Evolutionary conservation across 53 echinoderm and acorn worm species (phyloP).

Genomic region (Temnopleurus reevesii): DNA sequence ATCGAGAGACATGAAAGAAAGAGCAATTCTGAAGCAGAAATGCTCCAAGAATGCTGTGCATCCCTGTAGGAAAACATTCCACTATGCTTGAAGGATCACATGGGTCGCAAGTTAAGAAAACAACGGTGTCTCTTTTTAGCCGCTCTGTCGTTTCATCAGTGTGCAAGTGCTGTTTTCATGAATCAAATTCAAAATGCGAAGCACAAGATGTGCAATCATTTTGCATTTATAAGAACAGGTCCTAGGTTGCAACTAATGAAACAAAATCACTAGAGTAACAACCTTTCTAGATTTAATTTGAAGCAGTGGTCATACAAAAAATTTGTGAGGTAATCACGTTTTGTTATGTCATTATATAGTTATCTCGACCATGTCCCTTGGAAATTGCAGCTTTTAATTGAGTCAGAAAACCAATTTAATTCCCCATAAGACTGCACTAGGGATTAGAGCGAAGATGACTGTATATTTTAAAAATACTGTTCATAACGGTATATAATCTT

Average conservation of each 20-base stretch:
- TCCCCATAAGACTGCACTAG: neutral
- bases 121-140: neutral
- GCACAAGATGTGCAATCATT: neutral
- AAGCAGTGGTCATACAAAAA: neutral
- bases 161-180: neutral
- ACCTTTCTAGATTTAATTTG: neutral
- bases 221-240: neutral
- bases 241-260: neutral
- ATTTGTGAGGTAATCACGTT: neutral
- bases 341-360: neutral
- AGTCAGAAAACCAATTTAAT: neutral
- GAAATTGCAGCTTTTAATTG: neutral
- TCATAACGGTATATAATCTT: slow-evolving; percentile 24
- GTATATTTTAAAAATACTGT: slow-evolving; percentile 20
- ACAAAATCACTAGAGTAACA: neutral
- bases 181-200: neutral
- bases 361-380: neutral
- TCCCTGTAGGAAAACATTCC: slow-evolving; percentile 12
- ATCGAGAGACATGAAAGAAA: neutral
- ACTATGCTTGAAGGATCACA: neutral
- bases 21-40: neutral
- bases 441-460: neutral
- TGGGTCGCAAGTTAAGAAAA: slow-evolving; percentile 18
- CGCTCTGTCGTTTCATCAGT: neutral
- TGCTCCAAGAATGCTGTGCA: slow-evolving; percentile 5